phyloP scores from a whole-genome alignment of 2,113 vertebrate genomes.

The Rattus norvegicus region GRCr8 NC_086022.1:173555501-173556000 shows the following conservation, averaged over 20 bases:
- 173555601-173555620: not conserved
- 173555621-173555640: not conserved
- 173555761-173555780: not conserved
- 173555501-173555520: not conserved
- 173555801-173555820: not conserved
- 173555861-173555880: not conserved
- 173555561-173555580: not conserved
- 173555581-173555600: not conserved
- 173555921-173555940: not conserved
- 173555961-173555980: not conserved
- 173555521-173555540: not conserved
- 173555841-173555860: not conserved
- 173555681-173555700: not conserved
- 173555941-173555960: not conserved
- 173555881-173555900: no score
- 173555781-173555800: not conserved
- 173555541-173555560: not conserved
- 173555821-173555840: not conserved
- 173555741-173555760: not conserved
- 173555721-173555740: not conserved
- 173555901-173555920: not conserved
- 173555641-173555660: not conserved
- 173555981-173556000: not conserved
- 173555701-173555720: not conserved
- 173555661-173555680: not conserved